Conservation (phyloP, 2,888 invertebrate genomes). For the Osmoderma eremita region DNA sequence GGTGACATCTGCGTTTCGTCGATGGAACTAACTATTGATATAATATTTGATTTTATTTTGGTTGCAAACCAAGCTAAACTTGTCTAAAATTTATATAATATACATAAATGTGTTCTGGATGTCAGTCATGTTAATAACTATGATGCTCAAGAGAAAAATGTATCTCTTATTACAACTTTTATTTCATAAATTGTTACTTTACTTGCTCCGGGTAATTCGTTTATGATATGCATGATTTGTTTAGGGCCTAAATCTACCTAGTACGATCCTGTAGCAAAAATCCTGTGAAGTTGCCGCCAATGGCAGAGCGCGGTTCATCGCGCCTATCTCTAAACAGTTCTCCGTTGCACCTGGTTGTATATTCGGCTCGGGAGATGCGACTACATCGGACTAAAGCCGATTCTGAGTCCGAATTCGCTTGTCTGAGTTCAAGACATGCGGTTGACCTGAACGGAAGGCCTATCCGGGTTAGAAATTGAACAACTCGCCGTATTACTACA, state of each 20-base stretch:
- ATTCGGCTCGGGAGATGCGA: conserved; percentile 46
- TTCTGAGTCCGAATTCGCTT: conserved; percentile 43
- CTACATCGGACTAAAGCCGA: conserved; percentile 42
- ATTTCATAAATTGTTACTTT: too few species aligned
- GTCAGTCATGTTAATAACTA: too few species aligned
- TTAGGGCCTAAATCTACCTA: conserved; percentile 5
- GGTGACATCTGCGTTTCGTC: too few species aligned
- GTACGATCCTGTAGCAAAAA: conserved; percentile 34
- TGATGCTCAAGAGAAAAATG: too few species aligned
- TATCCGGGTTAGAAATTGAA: conserved; percentile 39
- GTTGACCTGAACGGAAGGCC: conserved; percentile 37
- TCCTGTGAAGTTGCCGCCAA: conserved; percentile 41
- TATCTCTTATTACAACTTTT: too few species aligned
- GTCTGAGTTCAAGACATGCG: conserved; percentile 42
- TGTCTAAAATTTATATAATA: too few species aligned
- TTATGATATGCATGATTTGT: too few species aligned
- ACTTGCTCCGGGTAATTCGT: too few species aligned
- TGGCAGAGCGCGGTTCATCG: conserved; percentile 37
- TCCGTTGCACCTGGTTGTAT: conserved; percentile 48
- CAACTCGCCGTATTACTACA: conserved; percentile 7
- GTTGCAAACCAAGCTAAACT: too few species aligned
- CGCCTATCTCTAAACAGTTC: conserved; percentile 45
- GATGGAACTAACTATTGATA: too few species aligned
- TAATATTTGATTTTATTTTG: too few species aligned
- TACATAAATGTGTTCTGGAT: too few species aligned